These are phyloP conservation scores for Ceratothoa steindachneri DNA, from an alignment of 2,888 invertebrate genomes.

Conservation along the genomic window DNA sequence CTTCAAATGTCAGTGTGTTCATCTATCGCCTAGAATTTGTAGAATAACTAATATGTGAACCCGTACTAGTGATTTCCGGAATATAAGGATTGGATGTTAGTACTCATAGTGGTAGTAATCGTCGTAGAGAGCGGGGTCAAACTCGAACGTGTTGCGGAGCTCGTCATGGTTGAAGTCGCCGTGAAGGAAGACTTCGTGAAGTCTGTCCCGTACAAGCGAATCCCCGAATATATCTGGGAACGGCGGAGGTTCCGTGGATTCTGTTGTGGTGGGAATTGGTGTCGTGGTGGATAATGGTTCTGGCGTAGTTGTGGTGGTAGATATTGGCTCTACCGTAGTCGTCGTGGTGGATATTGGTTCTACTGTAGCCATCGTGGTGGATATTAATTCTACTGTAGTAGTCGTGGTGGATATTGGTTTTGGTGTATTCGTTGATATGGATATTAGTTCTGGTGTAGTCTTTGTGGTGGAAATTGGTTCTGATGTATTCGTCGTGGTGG, in stretches of 20 bases:
- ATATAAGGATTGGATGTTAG: neutral
- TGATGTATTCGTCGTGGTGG: neutral
- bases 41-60: too few relatives aligned
- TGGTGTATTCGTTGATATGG: neutral
- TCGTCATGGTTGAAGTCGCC: neutral
- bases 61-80: too few relatives aligned
- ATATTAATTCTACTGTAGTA: neutral
- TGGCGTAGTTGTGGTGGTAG: neutral
- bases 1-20: too few relatives aligned
- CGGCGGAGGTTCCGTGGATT: neutral
- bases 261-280: neutral
- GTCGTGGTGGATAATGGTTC: neutral
- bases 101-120: neutral
- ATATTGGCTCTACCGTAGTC: neutral
- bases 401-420: neutral
- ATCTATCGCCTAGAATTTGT: too few relatives aligned
- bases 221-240: neutral
- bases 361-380: neutral
- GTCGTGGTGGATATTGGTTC: neutral
- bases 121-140: slow-evolving; percentile 5
- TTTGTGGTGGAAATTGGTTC: neutral
- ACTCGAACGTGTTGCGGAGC: neutral
- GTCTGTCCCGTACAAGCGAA: neutral
- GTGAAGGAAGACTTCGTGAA: neutral
- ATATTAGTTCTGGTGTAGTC: neutral